These are phyloP conservation scores for Perizoma affinitatum DNA, from an alignment of 2,888 invertebrate species.

Conservation along the genomic window DNA sequence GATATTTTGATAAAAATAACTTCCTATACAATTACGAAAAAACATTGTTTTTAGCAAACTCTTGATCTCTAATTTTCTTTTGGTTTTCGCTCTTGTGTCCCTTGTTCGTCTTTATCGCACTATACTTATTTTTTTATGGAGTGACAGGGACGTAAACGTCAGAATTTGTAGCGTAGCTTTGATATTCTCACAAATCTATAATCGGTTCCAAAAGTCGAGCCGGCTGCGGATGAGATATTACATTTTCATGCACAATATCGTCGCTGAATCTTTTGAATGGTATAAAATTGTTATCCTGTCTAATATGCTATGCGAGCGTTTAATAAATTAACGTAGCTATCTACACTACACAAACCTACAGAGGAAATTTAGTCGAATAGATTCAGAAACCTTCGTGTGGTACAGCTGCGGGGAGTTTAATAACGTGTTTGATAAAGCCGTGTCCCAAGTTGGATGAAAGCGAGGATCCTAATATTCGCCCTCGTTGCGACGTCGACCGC, in stretches of 20 bases:
- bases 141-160: too few species aligned
- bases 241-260: slow-evolving; percentile 51
- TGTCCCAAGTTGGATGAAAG: slow-evolving; percentile 68
- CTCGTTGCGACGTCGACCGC: slow-evolving; percentile 64
- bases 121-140: too few species aligned
- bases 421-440: slow-evolving; percentile 75
- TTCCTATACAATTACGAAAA: too few species aligned
- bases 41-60: too few species aligned
- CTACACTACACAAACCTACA: slow-evolving; percentile 28
- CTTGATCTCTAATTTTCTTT: too few species aligned
- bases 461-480: slow-evolving; percentile 63
- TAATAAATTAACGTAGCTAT: slow-evolving; percentile 35
- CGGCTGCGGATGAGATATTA: slow-evolving; percentile 55
- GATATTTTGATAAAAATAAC: too few species aligned
- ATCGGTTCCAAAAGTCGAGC: slow-evolving; percentile 44
- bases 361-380: slow-evolving; percentile 61
- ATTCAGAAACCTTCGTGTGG: slow-evolving; percentile 60
- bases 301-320: slow-evolving; percentile 33
- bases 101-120: too few species aligned
- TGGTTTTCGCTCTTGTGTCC: too few species aligned
- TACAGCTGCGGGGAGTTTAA: slow-evolving; percentile 67
- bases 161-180: slow-evolving; percentile 27
- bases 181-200: slow-evolving; percentile 44
- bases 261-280: slow-evolving; percentile 47
- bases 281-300: slow-evolving; percentile 42